These are phyloP conservation scores for Malacoraja senta DNA, from an alignment of 2,797 vertebrate genomes.

Conservation along the genomic window DNA sequence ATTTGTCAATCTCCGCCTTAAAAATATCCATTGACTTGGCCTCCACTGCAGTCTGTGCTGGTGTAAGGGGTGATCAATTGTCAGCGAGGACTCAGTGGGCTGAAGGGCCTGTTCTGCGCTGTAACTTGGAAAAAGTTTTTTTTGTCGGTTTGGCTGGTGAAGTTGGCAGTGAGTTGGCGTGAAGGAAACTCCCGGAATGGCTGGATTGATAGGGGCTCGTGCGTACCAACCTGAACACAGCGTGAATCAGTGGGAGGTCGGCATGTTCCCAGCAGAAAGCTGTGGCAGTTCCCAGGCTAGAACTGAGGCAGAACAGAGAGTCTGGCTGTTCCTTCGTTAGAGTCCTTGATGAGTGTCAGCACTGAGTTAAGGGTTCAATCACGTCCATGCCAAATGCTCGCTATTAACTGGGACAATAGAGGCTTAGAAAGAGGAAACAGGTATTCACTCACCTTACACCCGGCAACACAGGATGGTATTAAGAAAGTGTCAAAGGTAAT, in stretches of 20 bases:
- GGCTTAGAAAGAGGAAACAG: background rate
- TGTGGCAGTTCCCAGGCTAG: background rate
- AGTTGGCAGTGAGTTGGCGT: background rate
- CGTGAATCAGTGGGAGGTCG: background rate
- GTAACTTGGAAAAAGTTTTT: no score
- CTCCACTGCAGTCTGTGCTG: no score
- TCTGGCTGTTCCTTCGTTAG: background rate
- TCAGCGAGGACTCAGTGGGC: no score
- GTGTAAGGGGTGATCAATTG: no score
- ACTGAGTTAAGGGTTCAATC: background rate
- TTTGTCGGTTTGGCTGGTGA: background rate
- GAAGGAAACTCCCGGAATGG: background rate
- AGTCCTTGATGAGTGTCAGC: background rate
- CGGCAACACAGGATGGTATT: background rate
- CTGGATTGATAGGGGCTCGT: background rate
- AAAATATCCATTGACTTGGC: no score
- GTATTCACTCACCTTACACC: constrained; percentile 23
- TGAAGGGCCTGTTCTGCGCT: no score
- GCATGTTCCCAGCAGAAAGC: background rate
- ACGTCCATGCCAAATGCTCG: background rate
- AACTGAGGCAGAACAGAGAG: background rate
- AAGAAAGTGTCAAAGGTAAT: constrained; percentile 19
- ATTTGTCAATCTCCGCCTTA: no score
- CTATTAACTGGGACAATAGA: background rate
- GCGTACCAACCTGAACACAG: background rate